A percentile compares a stretch with the other conserved stretches of the same genome.
Conservation (phyloP, 2,113 vertebrate species). For the Clarias macrocephalus region DNA sequence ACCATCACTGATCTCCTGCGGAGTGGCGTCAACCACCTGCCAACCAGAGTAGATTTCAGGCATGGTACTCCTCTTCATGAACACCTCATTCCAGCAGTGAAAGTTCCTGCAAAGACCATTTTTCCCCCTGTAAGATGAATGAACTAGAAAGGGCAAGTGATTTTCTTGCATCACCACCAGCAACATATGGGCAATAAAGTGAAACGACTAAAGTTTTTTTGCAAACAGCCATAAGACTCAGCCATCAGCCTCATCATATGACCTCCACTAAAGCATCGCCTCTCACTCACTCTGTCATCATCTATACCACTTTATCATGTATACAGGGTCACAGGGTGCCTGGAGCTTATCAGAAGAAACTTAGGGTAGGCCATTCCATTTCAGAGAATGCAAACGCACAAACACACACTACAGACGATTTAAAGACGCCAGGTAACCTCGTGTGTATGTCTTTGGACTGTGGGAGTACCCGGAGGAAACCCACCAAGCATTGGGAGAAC, state of each 20-base stretch:
- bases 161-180: background rate
- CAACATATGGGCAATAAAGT: background rate
- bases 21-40: slow-evolving; percentile 91
- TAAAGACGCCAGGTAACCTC: too few relatives aligned
- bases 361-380: too few relatives aligned
- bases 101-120: slow-evolving; percentile 80
- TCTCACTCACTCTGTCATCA: background rate
- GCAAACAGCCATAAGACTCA: background rate
- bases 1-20: slow-evolving; percentile 95
- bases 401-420: too few relatives aligned
- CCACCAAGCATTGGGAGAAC: too few relatives aligned
- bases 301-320: too few relatives aligned
- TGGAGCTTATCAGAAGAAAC: too few relatives aligned
- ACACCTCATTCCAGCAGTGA: slow-evolving; percentile 94
- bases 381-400: too few relatives aligned
- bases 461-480: too few relatives aligned
- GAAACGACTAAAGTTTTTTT: background rate
- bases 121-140: background rate
- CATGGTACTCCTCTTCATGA: slow-evolving; percentile 79
- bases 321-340: too few relatives aligned
- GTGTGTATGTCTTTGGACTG: too few relatives aligned
- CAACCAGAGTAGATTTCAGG: slow-evolving; percentile 80
- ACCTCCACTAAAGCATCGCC: background rate
- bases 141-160: background rate
- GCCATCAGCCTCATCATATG: background rate